Percentiles rank a stretch among this genome's conserved stretches.
phyloP scores from a whole-genome alignment of 1,140 invertebrate genomes.

The Xylocopa sonorina region DNA sequence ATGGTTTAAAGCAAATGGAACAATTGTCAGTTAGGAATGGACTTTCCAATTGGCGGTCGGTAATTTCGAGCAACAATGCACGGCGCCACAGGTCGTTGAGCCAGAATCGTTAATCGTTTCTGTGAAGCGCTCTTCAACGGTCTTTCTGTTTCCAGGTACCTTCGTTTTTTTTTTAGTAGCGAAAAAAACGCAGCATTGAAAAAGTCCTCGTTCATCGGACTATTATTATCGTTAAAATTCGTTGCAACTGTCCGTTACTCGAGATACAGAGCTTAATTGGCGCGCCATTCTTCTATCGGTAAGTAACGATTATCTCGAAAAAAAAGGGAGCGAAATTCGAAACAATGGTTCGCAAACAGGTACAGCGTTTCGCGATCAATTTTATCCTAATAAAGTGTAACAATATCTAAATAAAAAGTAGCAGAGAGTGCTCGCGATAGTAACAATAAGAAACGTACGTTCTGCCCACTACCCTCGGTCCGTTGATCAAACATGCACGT shows the following conservation, averaged over 20 bases:
- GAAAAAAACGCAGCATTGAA: conserved; percentile 3
- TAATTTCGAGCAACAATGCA: conserved; percentile 63
- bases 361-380: too few species aligned
- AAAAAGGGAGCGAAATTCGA: background rate
- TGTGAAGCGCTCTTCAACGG: conserved; percentile 7
- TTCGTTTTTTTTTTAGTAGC: background rate
- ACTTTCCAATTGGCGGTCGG: conserved; percentile 70
- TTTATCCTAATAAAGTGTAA: too few species aligned
- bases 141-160: background rate
- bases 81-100: conserved; percentile 71
- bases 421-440: background rate
- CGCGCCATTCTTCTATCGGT: background rate
- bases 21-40: conserved; percentile 75
- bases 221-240: conserved; percentile 23
- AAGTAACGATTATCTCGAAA: background rate
- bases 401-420: too few species aligned
- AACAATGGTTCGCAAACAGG: too few species aligned
- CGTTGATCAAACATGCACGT: conserved; percentile 12
- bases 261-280: background rate
- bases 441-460: background rate
- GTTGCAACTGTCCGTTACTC: background rate
- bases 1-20: conserved; percentile 70
- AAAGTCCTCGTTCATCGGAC: conserved; percentile 1
- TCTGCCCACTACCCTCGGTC: conserved; percentile 7
- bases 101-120: conserved; percentile 55